Evolutionary conservation across 1,140 invertebrate genomes (phyloP).

Genomic region (Chionoecetes opilio): DNA sequence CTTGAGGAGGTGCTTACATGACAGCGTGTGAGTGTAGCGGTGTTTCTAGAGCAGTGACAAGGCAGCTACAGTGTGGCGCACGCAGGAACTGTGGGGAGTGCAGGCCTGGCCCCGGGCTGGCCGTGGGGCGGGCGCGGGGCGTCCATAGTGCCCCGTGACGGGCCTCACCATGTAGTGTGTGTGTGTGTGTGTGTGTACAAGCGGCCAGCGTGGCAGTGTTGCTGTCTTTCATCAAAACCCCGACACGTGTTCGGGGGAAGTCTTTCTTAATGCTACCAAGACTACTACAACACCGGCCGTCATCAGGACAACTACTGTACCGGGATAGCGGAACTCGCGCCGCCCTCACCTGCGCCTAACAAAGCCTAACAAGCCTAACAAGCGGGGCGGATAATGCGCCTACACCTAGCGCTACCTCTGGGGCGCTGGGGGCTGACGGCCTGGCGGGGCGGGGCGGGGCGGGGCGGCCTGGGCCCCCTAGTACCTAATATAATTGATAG

Average conservation of each 20-base stretch:
- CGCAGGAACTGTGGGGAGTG: conserved; percentile 3
- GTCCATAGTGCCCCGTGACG: not conserved
- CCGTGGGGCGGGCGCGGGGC: not conserved
- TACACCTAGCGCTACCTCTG: not conserved
- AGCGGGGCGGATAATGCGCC: not conserved
- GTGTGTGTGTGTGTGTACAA: too few relatives aligned
- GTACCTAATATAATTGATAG: not conserved
- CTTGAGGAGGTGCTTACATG: not conserved
- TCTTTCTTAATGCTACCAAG: not conserved
- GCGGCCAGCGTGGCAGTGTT: too few relatives aligned
- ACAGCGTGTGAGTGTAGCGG: not conserved
- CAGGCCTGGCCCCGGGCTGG: not conserved
- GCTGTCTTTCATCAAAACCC: not conserved
- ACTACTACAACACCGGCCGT: not conserved
- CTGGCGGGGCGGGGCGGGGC: not conserved
- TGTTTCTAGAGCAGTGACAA: not conserved
- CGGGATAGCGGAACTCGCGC: not conserved
- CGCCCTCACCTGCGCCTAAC: not conserved
- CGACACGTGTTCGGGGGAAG: not conserved
- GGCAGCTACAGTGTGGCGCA: conserved; percentile 4
- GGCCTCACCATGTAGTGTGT: not conserved
- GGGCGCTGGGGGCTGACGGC: not conserved
- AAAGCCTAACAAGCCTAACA: not conserved
- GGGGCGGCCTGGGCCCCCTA: not conserved
- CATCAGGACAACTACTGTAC: not conserved